Evolutionary conservation across 2,113 vertebrate genomes (phyloP).

Genomic region (Chloropsis cyanopogon): DNA sequence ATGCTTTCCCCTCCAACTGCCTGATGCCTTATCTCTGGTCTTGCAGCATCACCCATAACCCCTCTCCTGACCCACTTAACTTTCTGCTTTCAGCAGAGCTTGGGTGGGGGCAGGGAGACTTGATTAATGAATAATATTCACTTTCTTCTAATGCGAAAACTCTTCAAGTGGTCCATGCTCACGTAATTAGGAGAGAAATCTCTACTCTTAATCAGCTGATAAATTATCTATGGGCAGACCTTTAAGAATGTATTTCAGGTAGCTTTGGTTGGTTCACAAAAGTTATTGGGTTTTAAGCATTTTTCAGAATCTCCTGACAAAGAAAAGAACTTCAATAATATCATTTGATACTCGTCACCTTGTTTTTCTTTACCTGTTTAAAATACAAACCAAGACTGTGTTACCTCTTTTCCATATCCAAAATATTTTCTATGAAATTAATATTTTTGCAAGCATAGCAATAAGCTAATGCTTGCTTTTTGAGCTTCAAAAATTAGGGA

Average conservation of each 20-base stretch:
- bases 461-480: neutral
- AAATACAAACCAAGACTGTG: neutral
- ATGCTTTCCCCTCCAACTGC: conserved; percentile 78
- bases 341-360: neutral
- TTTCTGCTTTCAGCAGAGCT: conserved; percentile 72
- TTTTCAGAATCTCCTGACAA: neutral
- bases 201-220: conserved; percentile 29
- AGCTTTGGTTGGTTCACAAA: neutral
- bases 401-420: neutral
- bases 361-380: neutral
- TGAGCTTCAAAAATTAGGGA: neutral
- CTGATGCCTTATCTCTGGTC: conserved; percentile 78
- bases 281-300: neutral
- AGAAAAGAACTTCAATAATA: neutral
- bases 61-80: conserved; percentile 74
- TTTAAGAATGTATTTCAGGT: neutral
- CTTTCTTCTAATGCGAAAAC: conserved; percentile 5
- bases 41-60: conserved; percentile 71
- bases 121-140: conserved; percentile 22
- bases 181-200: neutral
- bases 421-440: neutral
- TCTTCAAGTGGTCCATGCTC: neutral
- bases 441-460: neutral
- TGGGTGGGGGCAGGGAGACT: neutral
- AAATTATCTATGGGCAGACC: neutral